These are phyloP conservation scores for Scaptomyza pallida DNA, from an alignment of 1,140 invertebrate species.

Conservation along the genomic window DNA sequence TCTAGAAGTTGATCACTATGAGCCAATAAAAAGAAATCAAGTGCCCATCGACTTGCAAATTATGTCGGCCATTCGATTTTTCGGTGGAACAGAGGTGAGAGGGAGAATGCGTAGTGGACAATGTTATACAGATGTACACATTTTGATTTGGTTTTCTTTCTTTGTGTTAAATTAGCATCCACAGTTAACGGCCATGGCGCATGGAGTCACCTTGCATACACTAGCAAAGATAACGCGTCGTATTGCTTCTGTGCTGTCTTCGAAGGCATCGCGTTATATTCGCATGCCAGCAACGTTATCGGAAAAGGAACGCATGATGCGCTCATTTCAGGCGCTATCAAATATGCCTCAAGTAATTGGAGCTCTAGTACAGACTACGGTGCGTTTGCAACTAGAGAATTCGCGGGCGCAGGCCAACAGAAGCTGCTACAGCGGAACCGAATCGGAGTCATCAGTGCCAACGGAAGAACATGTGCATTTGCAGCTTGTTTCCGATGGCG, in stretches of 20 bases:
- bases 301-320: constrained; percentile 70
- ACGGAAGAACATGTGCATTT: constrained; percentile 55
- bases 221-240: constrained; percentile 69
- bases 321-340: constrained; percentile 61
- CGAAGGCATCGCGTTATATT: constrained; percentile 72
- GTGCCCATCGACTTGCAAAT: constrained; percentile 74
- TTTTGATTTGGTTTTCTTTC: background rate
- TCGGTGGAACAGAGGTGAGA: constrained; percentile 72
- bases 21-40: constrained; percentile 59
- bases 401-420: constrained; percentile 4
- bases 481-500: constrained; percentile 69
- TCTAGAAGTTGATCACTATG: constrained; percentile 66
- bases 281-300: constrained; percentile 73
- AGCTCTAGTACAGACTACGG: constrained; percentile 54
- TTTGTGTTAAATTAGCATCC: constrained; percentile 54
- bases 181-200: constrained; percentile 57
- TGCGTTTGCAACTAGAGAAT: constrained; percentile 37
- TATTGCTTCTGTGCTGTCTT: constrained; percentile 65
- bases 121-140: background rate
- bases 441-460: background rate
- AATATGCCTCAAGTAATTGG: constrained; percentile 78
- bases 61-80: constrained; percentile 63
- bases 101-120: constrained; percentile 27
- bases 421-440: background rate
- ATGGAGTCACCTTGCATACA: constrained; percentile 63